Evolutionary conservation across 2,888 invertebrate genomes (phyloP).

Genomic region (Bombyx huttoni): DNA sequence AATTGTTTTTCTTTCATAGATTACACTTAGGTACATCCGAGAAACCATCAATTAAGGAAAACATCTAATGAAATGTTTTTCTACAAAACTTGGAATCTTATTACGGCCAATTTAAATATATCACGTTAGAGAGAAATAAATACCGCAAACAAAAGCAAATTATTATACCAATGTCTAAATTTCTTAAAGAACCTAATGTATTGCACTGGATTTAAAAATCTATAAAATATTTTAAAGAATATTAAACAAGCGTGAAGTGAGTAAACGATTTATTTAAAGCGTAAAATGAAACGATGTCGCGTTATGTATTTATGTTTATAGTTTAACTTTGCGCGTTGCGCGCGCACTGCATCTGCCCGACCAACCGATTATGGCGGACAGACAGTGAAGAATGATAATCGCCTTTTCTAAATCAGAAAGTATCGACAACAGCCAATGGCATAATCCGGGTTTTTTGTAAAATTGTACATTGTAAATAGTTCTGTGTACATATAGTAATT

Average conservation of each 20-base stretch:
- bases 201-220: no score
- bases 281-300: constrained; percentile 4
- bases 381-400: constrained; percentile 68
- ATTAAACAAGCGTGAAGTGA: neutral
- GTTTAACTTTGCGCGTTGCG: constrained; percentile 68
- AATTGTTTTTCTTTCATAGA: no score
- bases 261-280: neutral
- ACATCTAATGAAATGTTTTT: no score
- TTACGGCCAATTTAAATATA: no score
- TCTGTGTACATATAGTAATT: constrained; percentile 81
- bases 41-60: no score
- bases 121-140: no score
- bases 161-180: no score
- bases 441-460: constrained; percentile 75
- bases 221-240: no score
- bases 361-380: constrained; percentile 71
- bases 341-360: constrained; percentile 69
- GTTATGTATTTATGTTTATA: constrained; percentile 55
- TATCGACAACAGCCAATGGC: constrained; percentile 78
- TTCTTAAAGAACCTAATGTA: no score
- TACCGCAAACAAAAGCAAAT: no score
- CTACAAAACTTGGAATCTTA: no score
- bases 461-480: constrained; percentile 82
- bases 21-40: no score
- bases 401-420: constrained; percentile 72